Evolutionary conservation across 2,888 invertebrate genomes (phyloP).

Genomic region (Trichogramma evanescens): DNA sequence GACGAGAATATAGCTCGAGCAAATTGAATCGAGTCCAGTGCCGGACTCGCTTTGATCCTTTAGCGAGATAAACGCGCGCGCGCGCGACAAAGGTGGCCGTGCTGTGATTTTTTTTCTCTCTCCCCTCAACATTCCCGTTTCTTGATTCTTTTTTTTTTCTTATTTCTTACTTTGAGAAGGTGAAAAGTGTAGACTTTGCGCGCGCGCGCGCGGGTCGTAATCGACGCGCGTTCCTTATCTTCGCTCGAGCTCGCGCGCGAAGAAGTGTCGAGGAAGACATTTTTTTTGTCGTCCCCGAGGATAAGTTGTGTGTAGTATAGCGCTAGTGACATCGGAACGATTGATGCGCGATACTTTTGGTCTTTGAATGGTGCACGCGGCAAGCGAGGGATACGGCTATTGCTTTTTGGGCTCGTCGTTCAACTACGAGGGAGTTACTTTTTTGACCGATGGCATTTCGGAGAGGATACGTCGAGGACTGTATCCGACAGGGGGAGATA

Average conservation of each 20-base stretch:
- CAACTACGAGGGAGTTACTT: too few relatives aligned
- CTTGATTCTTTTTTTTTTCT: background rate
- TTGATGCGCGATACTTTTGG: too few relatives aligned
- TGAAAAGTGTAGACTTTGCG: background rate
- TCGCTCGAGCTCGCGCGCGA: background rate
- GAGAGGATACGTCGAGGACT: too few relatives aligned
- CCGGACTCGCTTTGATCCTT: background rate
- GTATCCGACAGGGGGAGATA: too few relatives aligned
- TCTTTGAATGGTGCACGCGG: too few relatives aligned
- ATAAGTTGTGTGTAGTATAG: too few relatives aligned
- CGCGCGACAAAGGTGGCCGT: conserved; percentile 1
- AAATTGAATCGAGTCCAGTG: conserved; percentile 15
- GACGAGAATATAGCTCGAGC: conserved; percentile 1
- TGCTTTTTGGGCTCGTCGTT: too few relatives aligned
- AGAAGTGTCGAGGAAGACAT: background rate
- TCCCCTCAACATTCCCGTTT: background rate
- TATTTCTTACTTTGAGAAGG: background rate
- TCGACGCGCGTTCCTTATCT: background rate
- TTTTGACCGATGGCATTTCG: too few relatives aligned
- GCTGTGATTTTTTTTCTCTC: background rate
- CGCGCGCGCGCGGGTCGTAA: background rate
- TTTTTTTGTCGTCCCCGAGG: too few relatives aligned
- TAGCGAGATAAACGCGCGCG: conserved; percentile 12
- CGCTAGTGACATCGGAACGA: too few relatives aligned
- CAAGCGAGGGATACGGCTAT: too few relatives aligned